Evolutionary conservation across 2,888 invertebrate species (phyloP), one percentile per base, ranked within the genome.

Genomic region (Chrysopilus asiliformis): DNA sequence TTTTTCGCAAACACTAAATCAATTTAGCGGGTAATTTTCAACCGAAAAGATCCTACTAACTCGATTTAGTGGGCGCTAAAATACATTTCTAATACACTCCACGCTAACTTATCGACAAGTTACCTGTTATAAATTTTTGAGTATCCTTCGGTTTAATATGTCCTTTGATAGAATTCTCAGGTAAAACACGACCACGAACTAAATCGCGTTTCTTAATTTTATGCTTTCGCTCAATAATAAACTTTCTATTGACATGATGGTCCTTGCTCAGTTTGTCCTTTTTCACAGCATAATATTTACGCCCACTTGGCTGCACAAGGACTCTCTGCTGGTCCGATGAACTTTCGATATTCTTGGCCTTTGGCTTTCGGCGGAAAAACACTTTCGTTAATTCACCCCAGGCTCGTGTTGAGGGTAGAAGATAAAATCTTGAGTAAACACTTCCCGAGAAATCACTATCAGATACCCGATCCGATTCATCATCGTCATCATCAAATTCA

Each of bases 191-290:
- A 2, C 25, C 36, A 16, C 36, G 36, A 25, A 45, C 36, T 36
- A 47, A 35, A 39, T 47, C 47, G 24, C 44, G 44, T 40, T 47
- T 47, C 34, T 46, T 44, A 18, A 47, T 27, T 44, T 45, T 45
- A 26, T 44, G 45, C 36, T 46, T 45, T 14, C 45, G 43, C 35
- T 47, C 47, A 31, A 42, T 41, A 20, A 41, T 38, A 29, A 41
- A 47, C 34, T 45, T 45, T 19, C 42, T 31, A 41, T 30, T 38
- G 22, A 27, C 32, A 26, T 30, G 31, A 22, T 34, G 22, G 20
- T 17, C 32, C 29, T 30, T 37, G 31, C 19, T 31, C 32, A 27
- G 18, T 25, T 24, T 14, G 26, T 32, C 26, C 30, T 18, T n/a
- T n/a, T n/a, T n/a, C 16, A 18, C 9, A 16, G 13, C 29, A 15